Base-by-base conservation (phyloP, 2,888 invertebrate genomes). In the Yponomeuta sedellus region DNA sequence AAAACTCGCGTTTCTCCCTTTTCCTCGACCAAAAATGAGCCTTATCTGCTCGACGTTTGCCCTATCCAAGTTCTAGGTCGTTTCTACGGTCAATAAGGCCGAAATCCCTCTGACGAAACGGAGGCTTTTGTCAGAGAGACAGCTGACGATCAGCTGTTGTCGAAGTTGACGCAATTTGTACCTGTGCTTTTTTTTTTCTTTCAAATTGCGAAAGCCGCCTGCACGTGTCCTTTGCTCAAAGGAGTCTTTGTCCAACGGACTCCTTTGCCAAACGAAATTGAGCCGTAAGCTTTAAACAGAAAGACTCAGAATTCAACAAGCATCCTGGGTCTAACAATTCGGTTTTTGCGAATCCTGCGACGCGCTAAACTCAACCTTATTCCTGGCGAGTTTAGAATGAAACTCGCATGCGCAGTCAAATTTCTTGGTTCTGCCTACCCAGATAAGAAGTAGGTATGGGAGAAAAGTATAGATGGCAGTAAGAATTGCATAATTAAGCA, bases 111-210 rank as follows among this genome's bases (percentile, higher is more conserved):
- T 52, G 44, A 16, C 44, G 16, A 52, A 3, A 52, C 4, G 16
- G 12, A 8, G 44, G 12, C 16, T 16, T 12, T 52, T 52, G 44
- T 52, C 44, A 52, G 44, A 52, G 28, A 66, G 79, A 81, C 83
- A 83, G 83, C 83, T 84, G 83, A 82, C 71, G 68, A 73, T 80
- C 82, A 80, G 81, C 80, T 82, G 82, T 75, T 69, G 69, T 70
- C 66, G 70, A 64, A 66, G 25, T 25, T 22, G 22, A 25, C n/a
- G 20, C n/a, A 58, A 20, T 22, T 19, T 20, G 20, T 68, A 68
- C 66, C 66, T 67, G 67, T 65, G 64, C 11, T 28, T 64, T 66
- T 64, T 79, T 77, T 74, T 59, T 64, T 69, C 71, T 34, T 8
- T 12, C 44, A 16, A 52, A 52, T 52, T 52, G 44, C 40, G 11